Evolutionary conservation across 2,797 vertebrate species (phyloP).

Genomic region (Coreius guichenoti): DNA sequence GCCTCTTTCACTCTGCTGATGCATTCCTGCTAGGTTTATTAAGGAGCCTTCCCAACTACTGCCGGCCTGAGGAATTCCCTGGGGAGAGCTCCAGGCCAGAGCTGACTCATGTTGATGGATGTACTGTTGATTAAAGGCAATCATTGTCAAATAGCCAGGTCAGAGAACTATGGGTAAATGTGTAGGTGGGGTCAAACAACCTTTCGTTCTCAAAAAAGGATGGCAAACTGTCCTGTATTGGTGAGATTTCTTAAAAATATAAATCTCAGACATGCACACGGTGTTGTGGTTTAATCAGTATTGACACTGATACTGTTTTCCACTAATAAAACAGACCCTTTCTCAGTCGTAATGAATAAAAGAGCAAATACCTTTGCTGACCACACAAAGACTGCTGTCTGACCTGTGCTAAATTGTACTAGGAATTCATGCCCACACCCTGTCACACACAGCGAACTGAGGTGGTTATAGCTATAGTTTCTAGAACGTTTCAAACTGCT

Average conservation of each 20-base stretch:
- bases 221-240: constrained; percentile 5
- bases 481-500: constrained; percentile 45
- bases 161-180: constrained; percentile 59
- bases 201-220: constrained; percentile 11
- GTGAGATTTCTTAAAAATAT: constrained; percentile 16
- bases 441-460: constrained; percentile 61
- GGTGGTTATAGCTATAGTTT: constrained; percentile 54
- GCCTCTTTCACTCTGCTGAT: constrained; percentile 58
- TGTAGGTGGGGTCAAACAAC: constrained; percentile 20
- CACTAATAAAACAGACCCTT: constrained; percentile 70
- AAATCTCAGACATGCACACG: not conserved
- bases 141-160: constrained; percentile 62
- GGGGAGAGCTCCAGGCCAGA: constrained; percentile 72
- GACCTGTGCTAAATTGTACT: constrained; percentile 64
- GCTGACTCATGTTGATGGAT: constrained; percentile 69
- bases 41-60: constrained; percentile 76
- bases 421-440: constrained; percentile 69
- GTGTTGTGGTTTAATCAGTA: constrained; percentile 64
- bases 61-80: constrained; percentile 78
- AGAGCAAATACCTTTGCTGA: constrained; percentile 65
- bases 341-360: constrained; percentile 72
- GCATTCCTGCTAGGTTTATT: constrained; percentile 81
- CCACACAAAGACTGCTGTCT: constrained; percentile 68
- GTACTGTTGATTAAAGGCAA: constrained; percentile 67
- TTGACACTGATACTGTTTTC: constrained; percentile 70